Conservation (phyloP, 2,113 vertebrate species). For the Rhipidura dahli region DNA sequence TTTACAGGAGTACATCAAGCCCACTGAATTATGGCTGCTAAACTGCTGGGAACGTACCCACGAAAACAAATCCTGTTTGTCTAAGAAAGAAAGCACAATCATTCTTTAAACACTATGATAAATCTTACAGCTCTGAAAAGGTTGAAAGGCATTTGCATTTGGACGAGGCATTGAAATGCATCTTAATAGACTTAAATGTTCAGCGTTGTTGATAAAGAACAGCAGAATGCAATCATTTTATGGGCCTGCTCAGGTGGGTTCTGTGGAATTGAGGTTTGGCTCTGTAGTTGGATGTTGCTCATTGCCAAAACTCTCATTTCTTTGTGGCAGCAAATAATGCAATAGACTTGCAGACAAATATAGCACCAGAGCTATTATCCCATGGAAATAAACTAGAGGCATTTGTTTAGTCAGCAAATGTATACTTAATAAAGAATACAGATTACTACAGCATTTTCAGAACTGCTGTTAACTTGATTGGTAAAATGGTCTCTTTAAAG, state of each 20-base stretch:
- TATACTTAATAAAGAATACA: conserved; percentile 55
- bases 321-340: neutral
- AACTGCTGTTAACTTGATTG: conserved; percentile 24
- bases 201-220: conserved; percentile 12
- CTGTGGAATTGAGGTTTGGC: conserved; percentile 9
- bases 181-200: conserved; percentile 64
- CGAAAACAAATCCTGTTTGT: conserved; percentile 53
- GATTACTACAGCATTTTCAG: conserved; percentile 13
- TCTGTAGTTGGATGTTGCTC: neutral
- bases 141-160: conserved; percentile 62
- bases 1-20: conserved; percentile 60
- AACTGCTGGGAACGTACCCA: conserved; percentile 1
- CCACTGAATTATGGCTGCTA: conserved; percentile 42
- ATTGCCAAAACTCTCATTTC: conserved; percentile 5
- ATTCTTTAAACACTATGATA: conserved; percentile 60
- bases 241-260: neutral
- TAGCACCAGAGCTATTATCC: conserved; percentile 1
- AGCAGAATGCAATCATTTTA: conserved; percentile 26
- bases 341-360: neutral
- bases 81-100: conserved; percentile 47
- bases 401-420: conserved; percentile 59
- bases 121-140: conserved; percentile 67
- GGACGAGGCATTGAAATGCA: conserved; percentile 50
- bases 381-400: conserved; percentile 39
- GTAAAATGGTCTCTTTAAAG: conserved; percentile 12